A percentile compares a stretch with the other conserved stretches of the same genome.
Conservation (phyloP, 2,888 invertebrate species). For the Ctena decussata region DNA sequence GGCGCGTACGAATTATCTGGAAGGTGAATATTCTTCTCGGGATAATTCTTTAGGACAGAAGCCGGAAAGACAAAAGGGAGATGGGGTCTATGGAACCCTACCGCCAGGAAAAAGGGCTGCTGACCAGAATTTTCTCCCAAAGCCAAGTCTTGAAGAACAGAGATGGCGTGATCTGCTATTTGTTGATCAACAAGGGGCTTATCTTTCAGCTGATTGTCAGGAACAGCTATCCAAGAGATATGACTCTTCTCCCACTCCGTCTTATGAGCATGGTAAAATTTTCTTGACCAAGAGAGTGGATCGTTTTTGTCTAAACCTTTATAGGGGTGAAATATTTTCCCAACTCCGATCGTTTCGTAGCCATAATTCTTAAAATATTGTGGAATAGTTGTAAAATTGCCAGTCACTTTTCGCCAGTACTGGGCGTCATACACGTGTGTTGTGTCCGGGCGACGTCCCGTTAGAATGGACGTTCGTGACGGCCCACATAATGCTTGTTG, state of each 20-base stretch:
- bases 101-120: slow-evolving; percentile 92
- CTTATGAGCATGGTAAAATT: slow-evolving; percentile 42
- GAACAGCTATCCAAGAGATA: slow-evolving; percentile 67
- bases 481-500: slow-evolving; percentile 64
- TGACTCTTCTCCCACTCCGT: not conserved
- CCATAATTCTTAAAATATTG: slow-evolving; percentile 69
- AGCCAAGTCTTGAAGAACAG: slow-evolving; percentile 88
- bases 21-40: slow-evolving; percentile 50
- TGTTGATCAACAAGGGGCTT: slow-evolving; percentile 93
- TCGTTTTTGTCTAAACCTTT: slow-evolving; percentile 33
- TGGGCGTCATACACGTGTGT: slow-evolving; percentile 63
- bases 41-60: slow-evolving; percentile 90
- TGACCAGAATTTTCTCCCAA: slow-evolving; percentile 48
- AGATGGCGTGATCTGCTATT: slow-evolving; percentile 90
- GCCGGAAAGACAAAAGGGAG: slow-evolving; percentile 95
- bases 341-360: slow-evolving; percentile 55
- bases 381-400: slow-evolving; percentile 68
- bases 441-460: slow-evolving; percentile 64
- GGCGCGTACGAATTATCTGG: slow-evolving; percentile 75
- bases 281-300: slow-evolving; percentile 64
- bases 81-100: slow-evolving; percentile 96
- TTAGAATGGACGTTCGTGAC: slow-evolving; percentile 66
- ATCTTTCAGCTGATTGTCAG: slow-evolving; percentile 79
- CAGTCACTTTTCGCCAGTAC: slow-evolving; percentile 56
- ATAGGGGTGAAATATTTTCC: slow-evolving; percentile 91